Base-by-base conservation (phyloP, 2,113 vertebrate genomes). In the Accipiter virgatus region DNA sequence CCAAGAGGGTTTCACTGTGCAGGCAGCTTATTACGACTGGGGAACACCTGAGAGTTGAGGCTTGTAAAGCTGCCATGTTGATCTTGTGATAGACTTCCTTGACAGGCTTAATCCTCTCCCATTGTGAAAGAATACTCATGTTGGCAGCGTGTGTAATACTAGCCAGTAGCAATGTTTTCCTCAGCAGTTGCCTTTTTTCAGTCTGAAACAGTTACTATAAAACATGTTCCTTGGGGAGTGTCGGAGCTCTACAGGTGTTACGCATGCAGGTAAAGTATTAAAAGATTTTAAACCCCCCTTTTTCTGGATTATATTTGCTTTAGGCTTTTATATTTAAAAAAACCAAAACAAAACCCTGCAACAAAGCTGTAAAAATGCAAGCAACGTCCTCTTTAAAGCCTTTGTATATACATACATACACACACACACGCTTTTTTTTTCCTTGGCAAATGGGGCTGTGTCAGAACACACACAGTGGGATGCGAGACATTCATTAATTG, bases 381-480 rank as follows among this genome's bases (percentile, higher is more conserved):
- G 88, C 66, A 70, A 15, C 2, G 12, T 88, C 65, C 70, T 90
- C 70, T 90, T 70, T 75, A 68, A 84, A 86, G 86, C 65, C 89
- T 91, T 74, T 90, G 80, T 88, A 1, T 70, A 3, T 10, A 29
- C 26, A 27, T 48, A 21, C 58, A 29, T 72, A 23, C 52, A 36
- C 59, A 62, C 81, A 48, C 3, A 12, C 87, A 11, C 4, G 0
- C 12, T 81, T 23, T 55, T 68, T 36, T 63, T 50, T 36, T 26
- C 19, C 61, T 73, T 86, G 94, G 86, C 78, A 42, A 23, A 38
- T 5, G 45, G 47, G 42, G 36, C 85, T 32, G 67, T 61, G 85
- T 62, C 88, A 82, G 97, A 94, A 93, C 88, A 55, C 70, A 68
- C 90, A 91, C 91, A 48, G 94, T 52, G 93, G 94, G 93, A 84